These are phyloP conservation scores for Sus cebifrons DNA, from an alignment of 2,797 vertebrate genomes.

Conservation along the genomic window DNA sequence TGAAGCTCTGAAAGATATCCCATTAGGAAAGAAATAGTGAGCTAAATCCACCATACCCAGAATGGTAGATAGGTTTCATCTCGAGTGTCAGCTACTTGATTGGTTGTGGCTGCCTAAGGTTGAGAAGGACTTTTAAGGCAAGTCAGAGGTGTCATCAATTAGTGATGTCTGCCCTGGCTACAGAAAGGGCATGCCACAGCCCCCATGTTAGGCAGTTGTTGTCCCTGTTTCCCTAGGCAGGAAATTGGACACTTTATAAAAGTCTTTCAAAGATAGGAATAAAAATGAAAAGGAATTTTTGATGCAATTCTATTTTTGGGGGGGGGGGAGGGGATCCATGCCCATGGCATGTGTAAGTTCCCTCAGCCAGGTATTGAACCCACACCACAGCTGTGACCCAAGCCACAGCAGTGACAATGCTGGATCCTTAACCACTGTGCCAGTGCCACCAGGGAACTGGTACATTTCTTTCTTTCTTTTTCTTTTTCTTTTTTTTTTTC, in stretches of 20 bases:
- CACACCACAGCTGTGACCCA: no score
- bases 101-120: not conserved
- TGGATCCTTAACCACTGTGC: no score
- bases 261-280: conserved; percentile 30
- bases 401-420: no score
- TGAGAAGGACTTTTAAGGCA: conserved; percentile 46
- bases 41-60: not conserved
- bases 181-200: not conserved
- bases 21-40: conserved; percentile 45
- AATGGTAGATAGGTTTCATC: conserved; percentile 21
- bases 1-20: not conserved
- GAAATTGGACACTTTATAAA: conserved; percentile 23
- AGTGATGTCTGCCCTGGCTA: not conserved
- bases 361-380: no score
- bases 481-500: no score
- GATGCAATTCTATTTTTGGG: not conserved
- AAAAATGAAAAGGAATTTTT: conserved; percentile 55
- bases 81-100: not conserved
- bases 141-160: not conserved
- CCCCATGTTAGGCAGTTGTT: not conserved
- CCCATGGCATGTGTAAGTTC: no score
- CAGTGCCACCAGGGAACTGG: no score
- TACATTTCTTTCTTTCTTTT: not conserved
- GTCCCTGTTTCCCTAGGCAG: not conserved
- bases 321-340: no score